A percentile compares a stretch with the other conserved stretches of the same genome.
Conservation (phyloP, 2,797 vertebrate species). For the Tokudaia muenninki region DNA sequence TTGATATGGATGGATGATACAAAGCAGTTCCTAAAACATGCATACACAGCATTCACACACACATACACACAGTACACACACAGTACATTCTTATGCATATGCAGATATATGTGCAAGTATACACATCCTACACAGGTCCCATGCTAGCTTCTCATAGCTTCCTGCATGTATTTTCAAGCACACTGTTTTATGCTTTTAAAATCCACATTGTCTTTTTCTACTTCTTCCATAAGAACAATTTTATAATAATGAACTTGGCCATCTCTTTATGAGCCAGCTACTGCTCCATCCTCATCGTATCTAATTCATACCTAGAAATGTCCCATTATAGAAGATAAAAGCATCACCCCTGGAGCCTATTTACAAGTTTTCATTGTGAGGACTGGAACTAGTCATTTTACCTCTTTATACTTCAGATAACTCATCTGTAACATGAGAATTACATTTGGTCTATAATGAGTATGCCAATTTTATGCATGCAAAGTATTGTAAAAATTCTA, state of each 20-base stretch:
- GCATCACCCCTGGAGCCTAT: background rate
- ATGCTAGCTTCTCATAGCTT: background rate
- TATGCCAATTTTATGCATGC: background rate
- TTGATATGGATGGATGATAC: too few species aligned
- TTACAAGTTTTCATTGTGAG: background rate
- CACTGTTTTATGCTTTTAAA: background rate
- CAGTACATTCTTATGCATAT: background rate
- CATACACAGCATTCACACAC: background rate
- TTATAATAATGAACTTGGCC: background rate
- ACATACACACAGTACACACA: background rate
- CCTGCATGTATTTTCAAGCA: background rate
- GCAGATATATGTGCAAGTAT: background rate
- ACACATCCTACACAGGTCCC: accelerated
- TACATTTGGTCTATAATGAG: background rate
- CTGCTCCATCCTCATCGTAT: background rate
- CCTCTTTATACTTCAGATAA: background rate
- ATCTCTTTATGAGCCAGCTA: background rate
- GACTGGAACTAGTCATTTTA: background rate
- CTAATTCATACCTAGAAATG: background rate
- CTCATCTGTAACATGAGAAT: background rate
- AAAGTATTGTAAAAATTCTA: background rate
- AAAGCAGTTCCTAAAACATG: background rate
- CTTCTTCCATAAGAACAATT: background rate
- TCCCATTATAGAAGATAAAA: background rate
- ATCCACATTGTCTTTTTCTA: accelerated